A percentile compares a stretch with the other conserved stretches of the same genome.
phyloP scores from a whole-genome alignment of 2,113 vertebrate genomes.

The Atractosteus spatula region DNA sequence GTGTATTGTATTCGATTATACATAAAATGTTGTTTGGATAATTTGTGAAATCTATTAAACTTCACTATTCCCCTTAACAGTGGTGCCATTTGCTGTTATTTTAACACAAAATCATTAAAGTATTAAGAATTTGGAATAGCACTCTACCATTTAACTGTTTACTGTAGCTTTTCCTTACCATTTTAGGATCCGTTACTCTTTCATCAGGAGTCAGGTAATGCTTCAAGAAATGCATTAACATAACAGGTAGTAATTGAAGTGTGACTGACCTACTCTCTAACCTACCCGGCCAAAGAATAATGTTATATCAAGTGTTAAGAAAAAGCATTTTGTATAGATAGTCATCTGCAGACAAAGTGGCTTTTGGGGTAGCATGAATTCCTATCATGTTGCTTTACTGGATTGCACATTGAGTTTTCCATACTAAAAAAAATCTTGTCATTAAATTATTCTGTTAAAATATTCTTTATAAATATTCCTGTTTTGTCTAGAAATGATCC shows the following conservation, averaged over 20 bases:
- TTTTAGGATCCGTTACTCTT: neutral
- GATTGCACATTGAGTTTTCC: neutral
- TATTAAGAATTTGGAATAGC: neutral
- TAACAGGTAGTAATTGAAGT: slow-evolving; percentile 13
- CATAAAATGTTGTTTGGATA: no score
- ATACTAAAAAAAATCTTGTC: neutral
- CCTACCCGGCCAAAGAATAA: slow-evolving; percentile 3
- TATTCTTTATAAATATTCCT: neutral
- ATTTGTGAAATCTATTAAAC: no score
- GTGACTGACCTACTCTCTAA: slow-evolving; percentile 10
- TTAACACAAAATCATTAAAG: neutral
- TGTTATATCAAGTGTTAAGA: slow-evolving; percentile 14
- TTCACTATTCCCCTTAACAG: neutral
- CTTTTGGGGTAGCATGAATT: neutral
- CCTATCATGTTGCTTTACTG: slow-evolving; percentile 1
- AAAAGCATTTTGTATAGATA: slow-evolving; percentile 8
- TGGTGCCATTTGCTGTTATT: no score
- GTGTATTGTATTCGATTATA: no score
- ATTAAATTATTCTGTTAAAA: neutral
- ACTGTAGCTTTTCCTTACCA: neutral
- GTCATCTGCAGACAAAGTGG: slow-evolving; percentile 1
- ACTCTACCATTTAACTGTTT: neutral
- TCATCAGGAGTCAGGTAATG: neutral
- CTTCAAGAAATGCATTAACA: slow-evolving; percentile 17
- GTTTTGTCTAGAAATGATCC: neutral